Conservation (phyloP, 1,140 invertebrate genomes). For the Lasioglossum baleicum region DNA sequence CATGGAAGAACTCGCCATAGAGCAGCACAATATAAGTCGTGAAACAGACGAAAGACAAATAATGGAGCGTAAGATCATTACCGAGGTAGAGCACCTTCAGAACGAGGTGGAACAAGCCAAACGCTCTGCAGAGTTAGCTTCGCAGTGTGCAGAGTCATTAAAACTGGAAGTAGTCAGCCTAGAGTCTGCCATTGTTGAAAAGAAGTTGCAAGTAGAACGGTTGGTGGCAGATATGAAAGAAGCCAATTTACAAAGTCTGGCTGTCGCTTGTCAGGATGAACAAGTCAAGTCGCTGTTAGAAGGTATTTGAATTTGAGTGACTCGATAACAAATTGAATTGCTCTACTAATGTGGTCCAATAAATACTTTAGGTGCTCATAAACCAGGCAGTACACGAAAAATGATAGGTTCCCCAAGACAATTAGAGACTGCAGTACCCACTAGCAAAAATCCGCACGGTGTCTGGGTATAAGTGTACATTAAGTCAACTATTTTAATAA, state of each 20-base stretch:
- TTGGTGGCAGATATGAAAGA: conserved; percentile 94
- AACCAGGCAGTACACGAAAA: conserved; percentile 91
- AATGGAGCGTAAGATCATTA: conserved; percentile 87
- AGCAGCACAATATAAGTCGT: conserved; percentile 80
- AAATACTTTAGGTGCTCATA: conserved; percentile 84
- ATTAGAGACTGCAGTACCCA: conserved; percentile 94
- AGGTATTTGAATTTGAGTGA: conserved; percentile 76
- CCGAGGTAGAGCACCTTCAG: conserved; percentile 90
- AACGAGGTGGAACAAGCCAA: conserved; percentile 91
- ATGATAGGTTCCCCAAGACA: conserved; percentile 95
- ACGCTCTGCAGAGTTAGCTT: conserved; percentile 88
- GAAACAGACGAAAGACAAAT: conserved; percentile 85
- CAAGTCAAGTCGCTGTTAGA: conserved; percentile 90
- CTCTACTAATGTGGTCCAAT: neutral
- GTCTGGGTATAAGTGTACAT: conserved; percentile 91
- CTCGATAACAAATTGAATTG: neutral
- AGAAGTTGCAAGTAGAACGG: conserved; percentile 91
- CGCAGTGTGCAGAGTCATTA: conserved; percentile 89
- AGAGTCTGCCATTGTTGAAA: conserved; percentile 90
- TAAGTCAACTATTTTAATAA: conserved; percentile 13
- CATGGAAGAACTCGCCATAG: conserved; percentile 83
- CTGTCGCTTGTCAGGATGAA: conserved; percentile 88
- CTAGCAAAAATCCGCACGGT: conserved; percentile 96
- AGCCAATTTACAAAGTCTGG: conserved; percentile 92
- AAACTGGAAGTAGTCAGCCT: conserved; percentile 88